phyloP scores from a whole-genome alignment of 1,140 invertebrate genomes.

The Aethina tumida region DNA sequence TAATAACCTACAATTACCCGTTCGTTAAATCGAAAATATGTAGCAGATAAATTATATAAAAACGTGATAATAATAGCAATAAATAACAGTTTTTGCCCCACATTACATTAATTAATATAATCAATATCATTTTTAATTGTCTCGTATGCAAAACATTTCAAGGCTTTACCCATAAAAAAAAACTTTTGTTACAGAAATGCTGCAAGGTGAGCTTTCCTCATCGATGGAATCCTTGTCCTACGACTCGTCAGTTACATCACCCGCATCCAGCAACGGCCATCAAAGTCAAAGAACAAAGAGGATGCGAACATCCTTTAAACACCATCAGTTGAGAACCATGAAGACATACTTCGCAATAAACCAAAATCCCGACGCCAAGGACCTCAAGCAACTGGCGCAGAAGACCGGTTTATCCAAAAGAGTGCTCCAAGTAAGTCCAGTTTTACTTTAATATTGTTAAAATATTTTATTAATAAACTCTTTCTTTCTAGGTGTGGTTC shows the following conservation, averaged over 20 bases:
- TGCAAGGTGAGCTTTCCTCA: conserved; percentile 61
- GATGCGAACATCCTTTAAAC: conserved; percentile 94
- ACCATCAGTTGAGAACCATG: conserved; percentile 95
- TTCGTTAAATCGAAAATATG: too few species aligned
- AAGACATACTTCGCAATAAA: conserved; percentile 95
- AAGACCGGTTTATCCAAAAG: conserved; percentile 95
- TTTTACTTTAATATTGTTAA: conserved; percentile 1
- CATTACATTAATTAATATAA: too few species aligned
- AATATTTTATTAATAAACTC: too few species aligned
- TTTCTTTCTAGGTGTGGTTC: conserved; percentile 80
- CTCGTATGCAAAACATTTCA: conserved; percentile 1
- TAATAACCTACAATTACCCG: too few species aligned
- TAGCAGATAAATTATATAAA: too few species aligned
- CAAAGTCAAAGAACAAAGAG: conserved; percentile 65
- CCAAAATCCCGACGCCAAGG: conserved; percentile 95
- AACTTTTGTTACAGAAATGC: conserved; percentile 49
- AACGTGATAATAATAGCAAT: conserved; percentile 1
- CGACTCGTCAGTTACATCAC: conserved; percentile 61
- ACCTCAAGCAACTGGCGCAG: conserved; percentile 87
- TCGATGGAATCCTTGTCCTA: conserved; percentile 69
- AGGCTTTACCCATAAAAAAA: neutral
- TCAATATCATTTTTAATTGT: neutral
- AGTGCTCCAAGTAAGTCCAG: conserved; percentile 88
- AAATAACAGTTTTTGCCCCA: too few species aligned
- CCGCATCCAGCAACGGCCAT: conserved; percentile 49